Base-by-base conservation (phyloP, 1,140 invertebrate genomes). In the Drosophila lowei region DNA sequence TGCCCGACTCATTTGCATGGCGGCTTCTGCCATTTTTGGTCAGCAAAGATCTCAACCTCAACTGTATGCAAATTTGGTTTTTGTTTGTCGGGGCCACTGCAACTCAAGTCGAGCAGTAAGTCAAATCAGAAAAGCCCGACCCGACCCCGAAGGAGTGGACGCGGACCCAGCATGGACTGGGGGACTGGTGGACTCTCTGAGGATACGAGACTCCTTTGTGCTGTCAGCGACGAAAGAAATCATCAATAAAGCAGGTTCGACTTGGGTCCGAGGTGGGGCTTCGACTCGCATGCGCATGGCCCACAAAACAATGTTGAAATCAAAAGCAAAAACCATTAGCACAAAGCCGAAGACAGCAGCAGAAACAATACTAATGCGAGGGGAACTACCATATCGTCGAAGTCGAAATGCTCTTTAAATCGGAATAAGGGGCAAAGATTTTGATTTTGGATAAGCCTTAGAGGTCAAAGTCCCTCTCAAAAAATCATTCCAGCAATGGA, bases 81-180 rank as follows among this genome's bases (percentile, higher is more conserved):
- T 54, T 77, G 81, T 79, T 75, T 79, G 71, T 57, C 49, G 56
- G 58, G 50, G 7, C 15, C 4, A 72, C 55, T 67, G 73, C 83
- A 81, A 77, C 81, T 86, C 83, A 86, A 86, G 38, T 81, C 83
- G 74, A 84, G 65, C 78, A 86, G 83, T 86, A 86, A 86, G 83
- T 86, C 83, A 86, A 86, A 88, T 88, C 83, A 88, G 52, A 84
- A 76, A 4, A 5, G 5, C 23, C 3, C 23, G 23, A 25, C 3
- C 23, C 75, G 62, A 70, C 63, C 66, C 66, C 50, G 34, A 7
- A 65, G 63, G 59, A 66, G 13, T 28, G 38, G 6, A 28, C 16
- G 52, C 9, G 30, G 21, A 47, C 25, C 25, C 25, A 25, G 25
- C 28, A 34, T 11, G 9, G 18, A 0, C 11, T 18, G 6, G 13